Evolutionary conservation across 2,888 invertebrate species (phyloP), one percentile per base, ranked within the genome.

Genomic region (Pyrrhosoma nymphula): DNA sequence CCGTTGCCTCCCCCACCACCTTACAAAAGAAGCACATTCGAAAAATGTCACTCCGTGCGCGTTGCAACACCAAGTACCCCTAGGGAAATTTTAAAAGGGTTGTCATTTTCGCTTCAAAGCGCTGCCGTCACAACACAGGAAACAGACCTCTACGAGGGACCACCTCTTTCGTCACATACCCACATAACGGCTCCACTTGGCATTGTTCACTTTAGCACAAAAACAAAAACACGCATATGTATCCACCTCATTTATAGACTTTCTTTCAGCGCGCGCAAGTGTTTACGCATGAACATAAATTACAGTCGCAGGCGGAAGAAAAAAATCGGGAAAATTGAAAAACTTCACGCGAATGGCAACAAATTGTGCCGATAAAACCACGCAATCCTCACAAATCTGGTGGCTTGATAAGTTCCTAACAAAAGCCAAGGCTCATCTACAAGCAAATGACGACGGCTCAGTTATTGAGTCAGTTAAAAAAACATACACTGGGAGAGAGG

Each of bases 391-490:
- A 2, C 30, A 82, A 82, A 82, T 35, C 30, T 16, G 82, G 30
- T 16, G 30, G 16, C 18, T 35, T 35, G 35, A 82, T 10, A 18
- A 82, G 12, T 82, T 16, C 82, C 14, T 30, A 8, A 82, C 35
- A 35, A 82, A 82, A 35, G 8, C 82, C 30, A 82, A 35, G 82
- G 35, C 14, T 35, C 82, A 82, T 16, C 35, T 14, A 82, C 82
- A 26, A 18, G 14, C 18, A 82, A 82, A 14, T 16, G 82, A 82
- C 39, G 47, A 26, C 69, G 18, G 93, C 63, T 93, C 93, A 75
- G 75, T 63, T 69, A 93, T 39, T 47, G 93, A 93, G 93, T 93
- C 93, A 47, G n/a, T 63, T n/a, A 47, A 93, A 93, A 69, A 93
- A 39, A 88, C n/a, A 91, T 16, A 93, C 69, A 47, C 12, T 93